Evolutionary conservation across 2,888 invertebrate species (phyloP).

Genomic region (Agrotis exclamationis): DNA sequence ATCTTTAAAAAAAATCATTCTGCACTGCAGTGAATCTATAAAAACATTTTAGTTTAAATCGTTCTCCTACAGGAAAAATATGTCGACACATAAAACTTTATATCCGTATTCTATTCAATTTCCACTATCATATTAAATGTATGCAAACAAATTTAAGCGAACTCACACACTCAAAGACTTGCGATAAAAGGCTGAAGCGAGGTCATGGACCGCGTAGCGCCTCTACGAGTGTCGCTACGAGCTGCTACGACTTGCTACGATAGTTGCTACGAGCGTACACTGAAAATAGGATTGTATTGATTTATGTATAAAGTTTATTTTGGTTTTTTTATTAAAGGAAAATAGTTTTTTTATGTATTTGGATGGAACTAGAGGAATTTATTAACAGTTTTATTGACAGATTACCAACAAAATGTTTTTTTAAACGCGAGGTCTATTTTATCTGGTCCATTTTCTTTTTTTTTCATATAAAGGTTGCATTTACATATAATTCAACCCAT

Average conservation of each 20-base stretch:
- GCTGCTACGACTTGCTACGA: conserved; percentile 67
- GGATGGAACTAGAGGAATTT: not conserved
- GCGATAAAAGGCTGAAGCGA: conserved; percentile 65
- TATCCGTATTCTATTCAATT: conserved; percentile 37
- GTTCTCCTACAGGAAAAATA: conserved; percentile 36
- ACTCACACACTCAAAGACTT: conserved; percentile 55
- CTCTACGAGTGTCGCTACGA: conserved; percentile 65
- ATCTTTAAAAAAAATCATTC: not conserved
- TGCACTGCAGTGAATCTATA: too few relatives aligned
- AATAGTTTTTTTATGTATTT: conserved; percentile 24
- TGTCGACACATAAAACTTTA: conserved; percentile 9
- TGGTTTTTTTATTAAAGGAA: conserved; percentile 33
- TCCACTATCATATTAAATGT: conserved; percentile 52
- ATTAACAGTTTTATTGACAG: too few relatives aligned
- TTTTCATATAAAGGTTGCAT: too few relatives aligned
- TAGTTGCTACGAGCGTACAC: conserved; percentile 56
- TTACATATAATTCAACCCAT: too few relatives aligned
- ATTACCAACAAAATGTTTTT: too few relatives aligned
- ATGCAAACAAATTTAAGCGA: conserved; percentile 66
- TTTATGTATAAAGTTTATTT: conserved; percentile 54
- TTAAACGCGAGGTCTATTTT: not conserved
- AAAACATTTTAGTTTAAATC: not conserved
- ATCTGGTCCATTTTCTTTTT: not conserved
- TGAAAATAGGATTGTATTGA: conserved; percentile 60
- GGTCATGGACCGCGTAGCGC: conserved; percentile 64